Evolutionary conservation across 1,140 invertebrate genomes (phyloP), one percentile per base, ranked within the genome.

Genomic region (Habropoda laboriosa): DNA sequence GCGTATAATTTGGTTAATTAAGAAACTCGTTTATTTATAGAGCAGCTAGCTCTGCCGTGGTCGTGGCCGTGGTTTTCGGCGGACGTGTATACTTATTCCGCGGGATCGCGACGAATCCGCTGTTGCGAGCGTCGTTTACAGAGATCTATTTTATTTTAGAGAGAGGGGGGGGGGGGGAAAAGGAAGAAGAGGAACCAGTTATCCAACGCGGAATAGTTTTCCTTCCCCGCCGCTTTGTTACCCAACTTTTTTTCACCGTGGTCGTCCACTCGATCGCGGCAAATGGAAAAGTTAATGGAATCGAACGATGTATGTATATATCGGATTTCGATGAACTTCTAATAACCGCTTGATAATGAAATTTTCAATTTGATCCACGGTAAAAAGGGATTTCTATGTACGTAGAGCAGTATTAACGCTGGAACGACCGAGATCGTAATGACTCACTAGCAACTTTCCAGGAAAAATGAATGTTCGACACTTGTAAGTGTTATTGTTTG

Each of bases 1-100:
- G 79, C 74, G 82, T 85, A 83, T 85, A 85, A 85, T 79, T 79
- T 79, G 82, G 83, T 85, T 85, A 85, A 85, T 85, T 84, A 85
- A 85, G 82, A 76, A 85, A 85, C 83, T 85, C 83, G 83, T 82
- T 78, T 71, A 78, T 78, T 78, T 70, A 71, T 70, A 30, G 27
- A 58, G 16, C 35, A n/a, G n/a, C n/a, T n/a, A n/a, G n/a, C n/a
- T n/a, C n/a, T n/a, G 40, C 6, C 66, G n/a, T 24, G 42, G 24
- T 47, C 61, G 42, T 27, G 64, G 24, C 40, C n/a, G 32, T 45
- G 58, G 30, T 67, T 57, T 51, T 51, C 42, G 77, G 47, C 42
- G 38, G 58, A 60, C 40, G 42, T 70, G 38, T 51, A 77, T 38
- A 6, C 40, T 5, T 6, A 42, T 42, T 42, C 24, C 55, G 73